Evolutionary conservation across 1,140 invertebrate species (phyloP).

Genomic region (Cydia pomonella): DNA sequence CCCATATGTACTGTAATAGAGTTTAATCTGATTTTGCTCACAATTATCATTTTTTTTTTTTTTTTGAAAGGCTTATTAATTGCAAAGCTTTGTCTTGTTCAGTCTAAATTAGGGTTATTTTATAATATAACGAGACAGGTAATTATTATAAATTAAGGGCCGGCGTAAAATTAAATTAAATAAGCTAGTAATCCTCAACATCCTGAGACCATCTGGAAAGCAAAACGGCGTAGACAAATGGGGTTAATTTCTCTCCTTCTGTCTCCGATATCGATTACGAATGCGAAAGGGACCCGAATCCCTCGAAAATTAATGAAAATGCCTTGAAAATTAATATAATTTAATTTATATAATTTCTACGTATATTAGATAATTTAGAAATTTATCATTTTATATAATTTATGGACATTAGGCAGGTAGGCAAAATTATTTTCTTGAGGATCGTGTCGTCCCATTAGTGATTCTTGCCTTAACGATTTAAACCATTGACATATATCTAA

Average conservation of each 20-base stretch:
- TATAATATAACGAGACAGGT: conserved; percentile 10
- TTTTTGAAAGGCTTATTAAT: no score
- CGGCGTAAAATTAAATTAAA: neutral
- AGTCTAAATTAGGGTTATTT: neutral
- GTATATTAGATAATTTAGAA: conserved; percentile 23
- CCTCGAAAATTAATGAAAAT: conserved; percentile 35
- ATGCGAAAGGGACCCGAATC: conserved; percentile 27
- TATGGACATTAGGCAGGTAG: neutral
- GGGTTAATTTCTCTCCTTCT: conserved; percentile 36
- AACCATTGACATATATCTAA: no score
- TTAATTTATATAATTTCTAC: no score
- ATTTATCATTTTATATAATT: conserved; percentile 1
- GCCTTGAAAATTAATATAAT: conserved; percentile 38
- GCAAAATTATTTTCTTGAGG: neutral
- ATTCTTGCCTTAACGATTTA: no score
- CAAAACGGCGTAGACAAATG: conserved; percentile 37
- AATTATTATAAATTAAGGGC: neutral
- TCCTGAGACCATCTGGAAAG: conserved; percentile 22
- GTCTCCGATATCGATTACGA: conserved; percentile 34
- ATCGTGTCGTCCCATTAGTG: no score
- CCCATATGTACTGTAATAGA: no score
- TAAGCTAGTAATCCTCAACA: conserved; percentile 20
- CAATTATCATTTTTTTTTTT: no score
- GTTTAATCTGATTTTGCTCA: no score
- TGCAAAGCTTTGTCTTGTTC: neutral